These are phyloP conservation scores for Dasyornis broadbenti DNA, from an alignment of 2,113 vertebrate species.

Conservation along the genomic window DNA sequence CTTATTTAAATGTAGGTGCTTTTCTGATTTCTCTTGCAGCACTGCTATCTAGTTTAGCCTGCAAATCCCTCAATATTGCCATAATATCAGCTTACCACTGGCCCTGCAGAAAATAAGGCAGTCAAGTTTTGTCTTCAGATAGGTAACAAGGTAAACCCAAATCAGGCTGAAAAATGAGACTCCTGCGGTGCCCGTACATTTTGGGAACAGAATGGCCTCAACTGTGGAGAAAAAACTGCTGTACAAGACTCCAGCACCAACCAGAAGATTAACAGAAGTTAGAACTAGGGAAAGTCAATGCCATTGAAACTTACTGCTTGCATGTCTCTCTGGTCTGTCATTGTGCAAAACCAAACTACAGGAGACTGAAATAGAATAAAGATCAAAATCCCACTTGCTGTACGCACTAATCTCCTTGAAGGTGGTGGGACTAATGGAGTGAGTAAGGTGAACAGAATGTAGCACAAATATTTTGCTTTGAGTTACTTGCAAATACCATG, in stretches of 20 bases:
- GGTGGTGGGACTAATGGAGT: conserved; percentile 15
- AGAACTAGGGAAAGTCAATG: neutral
- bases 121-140: neutral
- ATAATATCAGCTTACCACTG: neutral
- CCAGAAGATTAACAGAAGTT: neutral
- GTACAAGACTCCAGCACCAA: neutral
- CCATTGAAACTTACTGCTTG: neutral
- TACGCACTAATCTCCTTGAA: neutral
- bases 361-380: neutral
- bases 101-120: neutral
- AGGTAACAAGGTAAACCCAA: rapidly evolving
- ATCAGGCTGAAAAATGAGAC: neutral
- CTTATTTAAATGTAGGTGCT: neutral
- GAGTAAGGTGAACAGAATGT: neutral
- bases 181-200: rapidly evolving
- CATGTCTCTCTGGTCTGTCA: neutral
- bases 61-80: neutral
- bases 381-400: neutral
- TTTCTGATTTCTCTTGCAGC: neutral
- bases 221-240: neutral
- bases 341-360: neutral
- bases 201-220: neutral
- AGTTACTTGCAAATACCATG: conserved; percentile 13
- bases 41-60: neutral
- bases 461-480: conserved; percentile 39